Evolutionary conservation across 2,113 vertebrate genomes (phyloP).

Genomic region (Amphilophus citrinellus): DNA sequence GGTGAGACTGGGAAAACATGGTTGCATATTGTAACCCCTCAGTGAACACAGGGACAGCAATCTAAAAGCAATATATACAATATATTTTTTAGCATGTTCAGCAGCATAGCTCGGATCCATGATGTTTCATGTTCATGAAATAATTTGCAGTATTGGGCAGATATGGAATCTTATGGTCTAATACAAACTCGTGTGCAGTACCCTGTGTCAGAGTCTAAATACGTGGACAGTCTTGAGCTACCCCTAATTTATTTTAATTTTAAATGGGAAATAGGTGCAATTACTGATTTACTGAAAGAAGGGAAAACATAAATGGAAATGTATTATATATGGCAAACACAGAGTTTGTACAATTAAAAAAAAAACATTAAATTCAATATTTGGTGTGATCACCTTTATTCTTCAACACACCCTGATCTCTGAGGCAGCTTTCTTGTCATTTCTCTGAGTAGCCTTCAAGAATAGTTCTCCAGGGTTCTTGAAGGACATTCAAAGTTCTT

Average conservation of each 20-base stretch:
- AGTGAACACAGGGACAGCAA: background rate
- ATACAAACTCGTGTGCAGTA: background rate
- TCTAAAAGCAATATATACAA: background rate
- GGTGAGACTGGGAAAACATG: slow-evolving; percentile 3
- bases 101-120: background rate
- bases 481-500: background rate
- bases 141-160: background rate
- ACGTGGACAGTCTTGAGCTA: background rate
- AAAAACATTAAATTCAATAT: background rate
- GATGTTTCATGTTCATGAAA: background rate
- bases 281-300: background rate
- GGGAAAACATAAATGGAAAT: background rate
- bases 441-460: background rate
- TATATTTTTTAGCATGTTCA: background rate
- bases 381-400: background rate
- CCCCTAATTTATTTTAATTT: background rate
- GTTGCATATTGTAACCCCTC: background rate
- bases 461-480: background rate
- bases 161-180: background rate
- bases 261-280: background rate
- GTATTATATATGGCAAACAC: background rate
- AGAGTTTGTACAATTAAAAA: background rate
- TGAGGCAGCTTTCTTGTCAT: background rate
- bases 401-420: background rate
- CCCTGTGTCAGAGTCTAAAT: background rate